Base-by-base conservation (phyloP, 2,888 invertebrate species). In the Apamea monoglypha region DNA sequence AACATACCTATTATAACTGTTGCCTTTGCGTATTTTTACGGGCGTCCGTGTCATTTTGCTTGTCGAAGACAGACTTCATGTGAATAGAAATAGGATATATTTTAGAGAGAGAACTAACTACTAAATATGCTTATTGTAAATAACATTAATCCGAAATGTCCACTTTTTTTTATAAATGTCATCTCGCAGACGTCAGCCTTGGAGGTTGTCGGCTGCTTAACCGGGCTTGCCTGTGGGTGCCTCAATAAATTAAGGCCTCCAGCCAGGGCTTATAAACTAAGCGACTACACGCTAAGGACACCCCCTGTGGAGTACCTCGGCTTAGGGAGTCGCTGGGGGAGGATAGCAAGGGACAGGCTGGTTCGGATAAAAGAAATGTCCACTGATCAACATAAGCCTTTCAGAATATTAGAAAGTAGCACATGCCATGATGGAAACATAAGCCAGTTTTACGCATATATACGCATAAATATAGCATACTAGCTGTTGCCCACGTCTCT, bases 1-100 rank as follows among this genome's bases (percentile, higher is more conserved):
- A 79, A 67, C 79, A 79, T 78, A 78, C 80, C 68, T 78, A 78
- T 69, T 47, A 53, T 5, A 36, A 21, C 14, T n/a, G n/a, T 32
- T 12, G 50, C 50, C 69, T 53, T 53, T 80, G 50, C 67, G 79
- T 79, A 36, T 78, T 56, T 79, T 36, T 44, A 69, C 68, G 21
- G 61, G 12, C 40, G 32, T 69, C 61, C 78, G n/a, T 69, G 50
- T 12, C 61, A 74, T 21, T 68, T 78, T 80, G 80, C 68, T 78
- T 69, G 40, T 32, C n/a, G 40, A 80, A 50, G 50, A 68, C 69
- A 78, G 40, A 68, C 68, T 63, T 68, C 80, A 63, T 44, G 32
- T 61, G 40, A 78, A 69, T 68, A 78, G n/a, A 68, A 29, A 61
- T 29, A 50, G 14, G 25, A 50, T 12, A 69, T n/a, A 78, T 50